phyloP scores from a whole-genome alignment of 2,797 vertebrate genomes.

The Tapirus indicus region DNA sequence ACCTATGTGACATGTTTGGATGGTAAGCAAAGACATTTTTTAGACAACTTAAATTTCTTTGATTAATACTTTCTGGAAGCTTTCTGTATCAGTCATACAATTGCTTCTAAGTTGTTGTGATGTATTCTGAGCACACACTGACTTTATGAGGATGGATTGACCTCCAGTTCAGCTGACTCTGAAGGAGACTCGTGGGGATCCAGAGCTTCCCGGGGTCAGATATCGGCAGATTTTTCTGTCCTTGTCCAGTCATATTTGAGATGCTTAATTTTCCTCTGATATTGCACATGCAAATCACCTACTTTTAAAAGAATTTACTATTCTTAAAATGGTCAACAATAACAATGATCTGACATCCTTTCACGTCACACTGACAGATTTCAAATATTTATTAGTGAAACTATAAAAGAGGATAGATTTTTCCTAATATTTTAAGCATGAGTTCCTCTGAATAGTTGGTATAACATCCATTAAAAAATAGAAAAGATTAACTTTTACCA shows the following conservation, averaged over 20 bases:
- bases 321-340: background rate
- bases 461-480: constrained; percentile 75
- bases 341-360: constrained; percentile 48
- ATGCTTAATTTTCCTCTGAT: constrained; percentile 60
- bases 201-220: background rate
- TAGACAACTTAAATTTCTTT: background rate
- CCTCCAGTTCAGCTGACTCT: background rate
- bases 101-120: no score
- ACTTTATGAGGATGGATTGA: background rate
- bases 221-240: background rate
- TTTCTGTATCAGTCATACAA: background rate
- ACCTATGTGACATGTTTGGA: background rate
- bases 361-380: constrained; percentile 75
- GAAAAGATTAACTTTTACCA: constrained; percentile 76
- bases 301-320: constrained; percentile 32
- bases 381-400: constrained; percentile 83
- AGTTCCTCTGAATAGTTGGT: constrained; percentile 71
- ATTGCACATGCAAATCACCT: constrained; percentile 61
- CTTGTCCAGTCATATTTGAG: background rate
- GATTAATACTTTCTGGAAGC: background rate
- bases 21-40: background rate
- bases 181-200: background rate
- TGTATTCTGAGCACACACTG: background rate
- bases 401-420: constrained; percentile 73
- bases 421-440: constrained; percentile 64